Conservation (phyloP, 2,888 invertebrate genomes). For the Zhuqinia jingwanae region DNA sequence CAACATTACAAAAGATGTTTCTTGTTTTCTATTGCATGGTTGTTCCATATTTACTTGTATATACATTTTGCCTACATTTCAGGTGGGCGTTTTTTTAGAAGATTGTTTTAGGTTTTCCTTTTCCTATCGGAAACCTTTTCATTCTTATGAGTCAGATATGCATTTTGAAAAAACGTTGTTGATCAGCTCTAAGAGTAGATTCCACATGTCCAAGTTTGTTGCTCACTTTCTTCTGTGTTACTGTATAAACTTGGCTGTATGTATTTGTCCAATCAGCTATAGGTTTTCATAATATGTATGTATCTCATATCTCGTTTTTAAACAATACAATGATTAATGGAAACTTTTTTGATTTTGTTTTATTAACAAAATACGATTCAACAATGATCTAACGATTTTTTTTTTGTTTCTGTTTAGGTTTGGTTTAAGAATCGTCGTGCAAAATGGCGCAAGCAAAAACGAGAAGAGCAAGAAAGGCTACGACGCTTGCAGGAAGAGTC, state of each 20-base stretch:
- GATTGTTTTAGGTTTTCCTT: neutral
- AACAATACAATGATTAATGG: too few species aligned
- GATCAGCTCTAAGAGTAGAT: neutral
- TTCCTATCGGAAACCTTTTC: neutral
- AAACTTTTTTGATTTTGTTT: too few species aligned
- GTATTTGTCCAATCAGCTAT: too few species aligned
- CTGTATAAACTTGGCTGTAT: too few species aligned
- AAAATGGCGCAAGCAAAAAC: slow-evolving; percentile 97
- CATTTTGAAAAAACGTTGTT: neutral
- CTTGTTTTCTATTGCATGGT: neutral
- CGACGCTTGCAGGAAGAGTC: slow-evolving; percentile 90
- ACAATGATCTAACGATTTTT: slow-evolving; percentile 62
- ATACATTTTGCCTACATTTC: neutral
- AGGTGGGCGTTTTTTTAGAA: neutral
- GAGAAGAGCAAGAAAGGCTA: slow-evolving; percentile 86
- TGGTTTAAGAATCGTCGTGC: slow-evolving; percentile 98
- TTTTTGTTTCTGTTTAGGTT: slow-evolving; percentile 85
- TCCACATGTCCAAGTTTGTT: too few species aligned
- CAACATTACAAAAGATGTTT: neutral
- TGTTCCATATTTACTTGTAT: neutral
- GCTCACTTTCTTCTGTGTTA: too few species aligned
- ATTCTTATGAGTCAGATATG: neutral
- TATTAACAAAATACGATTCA: too few species aligned
- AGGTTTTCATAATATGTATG: too few species aligned
- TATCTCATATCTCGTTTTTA: too few species aligned